Percentiles rank a stretch among this genome's conserved stretches.
These are phyloP conservation scores for Melieria crassipennis DNA, from an alignment of 2,888 invertebrate genomes.

Conservation along the genomic window DNA sequence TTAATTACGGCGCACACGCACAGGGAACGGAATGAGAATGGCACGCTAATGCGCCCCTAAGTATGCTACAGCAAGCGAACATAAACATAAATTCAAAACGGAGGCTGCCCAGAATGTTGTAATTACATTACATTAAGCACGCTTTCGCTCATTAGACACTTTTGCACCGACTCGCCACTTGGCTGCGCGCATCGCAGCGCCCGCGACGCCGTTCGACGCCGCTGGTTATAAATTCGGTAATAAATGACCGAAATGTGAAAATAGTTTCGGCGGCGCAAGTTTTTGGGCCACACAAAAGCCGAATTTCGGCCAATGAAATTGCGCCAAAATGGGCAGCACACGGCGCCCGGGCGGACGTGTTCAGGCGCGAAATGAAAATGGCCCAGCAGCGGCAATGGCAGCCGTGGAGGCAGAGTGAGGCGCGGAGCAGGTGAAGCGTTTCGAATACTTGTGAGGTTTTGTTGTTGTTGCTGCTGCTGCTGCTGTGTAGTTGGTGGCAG, in stretches of 20 bases:
- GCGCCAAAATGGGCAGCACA: too few species aligned
- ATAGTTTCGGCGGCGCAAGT: neutral
- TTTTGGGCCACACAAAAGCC: neutral
- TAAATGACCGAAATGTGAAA: slow-evolving; percentile 25
- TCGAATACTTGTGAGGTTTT: too few species aligned
- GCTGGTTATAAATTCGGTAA: neutral
- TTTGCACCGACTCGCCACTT: neutral
- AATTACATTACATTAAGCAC: slow-evolving; percentile 32
- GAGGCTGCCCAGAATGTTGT: neutral
- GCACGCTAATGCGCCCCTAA: slow-evolving; percentile 36
- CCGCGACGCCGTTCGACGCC: neutral
- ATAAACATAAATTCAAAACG: neutral
- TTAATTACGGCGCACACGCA: slow-evolving; percentile 35
- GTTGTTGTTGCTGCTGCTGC: too few species aligned
- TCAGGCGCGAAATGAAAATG: too few species aligned
- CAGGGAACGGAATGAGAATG: slow-evolving; percentile 17
- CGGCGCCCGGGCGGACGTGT: too few species aligned
- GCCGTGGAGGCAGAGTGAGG: too few species aligned
- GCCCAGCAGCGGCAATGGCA: too few species aligned
- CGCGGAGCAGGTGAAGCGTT: too few species aligned
- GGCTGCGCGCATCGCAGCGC: neutral
- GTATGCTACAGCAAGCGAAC: slow-evolving; percentile 20
- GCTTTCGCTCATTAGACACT: slow-evolving; percentile 27
- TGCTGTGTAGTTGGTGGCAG: too few species aligned
- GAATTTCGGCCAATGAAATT: too few species aligned